A percentile compares a stretch with the other conserved stretches of the same genome.
Conservation (phyloP, 2,888 invertebrate genomes). For the Monopis laevigella region DNA sequence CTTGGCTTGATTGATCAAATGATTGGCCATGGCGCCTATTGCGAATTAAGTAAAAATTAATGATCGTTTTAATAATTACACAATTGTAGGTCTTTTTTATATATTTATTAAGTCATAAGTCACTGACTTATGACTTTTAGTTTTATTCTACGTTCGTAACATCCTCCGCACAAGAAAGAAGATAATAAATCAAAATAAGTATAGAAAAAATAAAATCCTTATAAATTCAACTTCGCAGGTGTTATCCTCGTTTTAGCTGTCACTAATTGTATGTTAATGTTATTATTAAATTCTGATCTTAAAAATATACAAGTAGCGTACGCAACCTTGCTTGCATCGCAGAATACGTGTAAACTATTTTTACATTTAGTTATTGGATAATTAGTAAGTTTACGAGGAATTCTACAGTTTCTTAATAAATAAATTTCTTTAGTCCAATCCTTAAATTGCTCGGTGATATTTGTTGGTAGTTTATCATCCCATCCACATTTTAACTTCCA, state of each 20-base stretch:
- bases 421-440: not conserved
- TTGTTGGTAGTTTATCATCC: conserved; percentile 3
- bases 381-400: conserved; percentile 1
- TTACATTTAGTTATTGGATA: not conserved
- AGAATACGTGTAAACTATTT: conserved; percentile 6
- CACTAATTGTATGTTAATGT: conserved; percentile 2
- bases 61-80: too few species aligned
- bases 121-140: too few species aligned
- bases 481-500: conserved; percentile 2
- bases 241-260: conserved; percentile 4
- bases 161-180: too few species aligned
- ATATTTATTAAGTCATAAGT: too few species aligned
- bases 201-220: too few species aligned
- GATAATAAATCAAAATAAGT: conserved; percentile 6
- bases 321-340: conserved; percentile 10
- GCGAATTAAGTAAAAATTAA: too few species aligned
- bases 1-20: too few species aligned
- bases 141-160: too few species aligned
- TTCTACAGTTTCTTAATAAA: conserved; percentile 1
- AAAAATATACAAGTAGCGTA: conserved; percentile 10
- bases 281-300: conserved; percentile 8
- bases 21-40: too few species aligned
- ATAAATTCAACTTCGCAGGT: not conserved
- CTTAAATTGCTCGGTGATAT: conserved; percentile 4
- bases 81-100: too few species aligned